Evolutionary conservation across 2,113 vertebrate species (phyloP), one percentile per base, ranked within the genome.

Genomic region (Cephalopholis sonnerati): DNA sequence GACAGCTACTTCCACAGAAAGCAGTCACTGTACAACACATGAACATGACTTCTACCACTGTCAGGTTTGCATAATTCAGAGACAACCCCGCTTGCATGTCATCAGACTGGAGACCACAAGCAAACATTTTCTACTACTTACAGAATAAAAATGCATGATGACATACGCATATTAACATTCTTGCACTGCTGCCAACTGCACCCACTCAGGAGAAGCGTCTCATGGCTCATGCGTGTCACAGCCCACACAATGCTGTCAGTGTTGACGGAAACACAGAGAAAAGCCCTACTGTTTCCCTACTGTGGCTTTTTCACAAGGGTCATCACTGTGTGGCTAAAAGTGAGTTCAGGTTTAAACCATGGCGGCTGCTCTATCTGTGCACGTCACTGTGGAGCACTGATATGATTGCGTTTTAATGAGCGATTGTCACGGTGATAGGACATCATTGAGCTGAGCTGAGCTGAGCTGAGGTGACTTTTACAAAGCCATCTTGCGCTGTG

Each of bases 241-340:
- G 53, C 59, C 46, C 65, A 83, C 77, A 77, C 85, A 79, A 55
- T 53, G 75, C 58, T 22, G 50, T 64, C 84, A 72, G 62, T 86
- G 85, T 86, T 89, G 81, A 77, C 83, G 79, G 84, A 83, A 87
- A 78, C 80, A 54, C 16, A 24, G 44, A 55, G 32, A 36, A 50
- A 67, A 59, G 20, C 50, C 46, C 36, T 2, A 27, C 61, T 32
- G 76, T 75, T 59, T 39, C 58, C 53, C 25, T 22, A 2, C 76
- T 73, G 58, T 24, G 61, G 32, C 36, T 73, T 61, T n/a, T 71
- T 22, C 48, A 74, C 55, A 29, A 24, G 44, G 1, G 41, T 8
- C 39, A 29, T 18, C 66, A 2, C 65, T 54, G 48, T 57, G 15
- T 24, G 50, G 3, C 7, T 25, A 11, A 67, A 0, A 29, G 22